Percentiles rank a stretch among this genome's conserved stretches.
Conservation (phyloP, 2,797 vertebrate species). For the Picus viridis region DNA sequence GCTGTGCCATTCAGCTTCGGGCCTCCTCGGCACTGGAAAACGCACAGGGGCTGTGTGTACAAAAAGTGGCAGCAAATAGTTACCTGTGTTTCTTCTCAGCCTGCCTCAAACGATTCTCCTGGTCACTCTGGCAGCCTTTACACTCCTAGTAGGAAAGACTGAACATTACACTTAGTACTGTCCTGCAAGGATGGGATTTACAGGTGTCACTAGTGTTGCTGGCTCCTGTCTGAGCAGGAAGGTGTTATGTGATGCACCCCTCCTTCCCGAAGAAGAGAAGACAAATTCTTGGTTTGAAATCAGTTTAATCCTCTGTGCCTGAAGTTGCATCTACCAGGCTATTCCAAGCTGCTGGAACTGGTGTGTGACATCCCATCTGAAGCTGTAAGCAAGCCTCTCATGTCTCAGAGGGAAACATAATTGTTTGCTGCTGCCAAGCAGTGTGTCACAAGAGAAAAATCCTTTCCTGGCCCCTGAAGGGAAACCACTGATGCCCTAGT, state of each 20-base stretch:
- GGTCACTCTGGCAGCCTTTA: not conserved
- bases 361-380: not conserved
- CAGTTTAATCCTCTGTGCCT: not conserved
- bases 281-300: not conserved
- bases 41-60: not conserved
- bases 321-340: not conserved
- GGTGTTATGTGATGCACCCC: not conserved
- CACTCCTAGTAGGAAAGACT: not conserved
- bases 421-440: constrained; percentile 1
- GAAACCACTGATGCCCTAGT: not conserved
- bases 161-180: not conserved
- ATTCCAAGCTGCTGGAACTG: not conserved
- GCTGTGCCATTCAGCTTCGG: not conserved
- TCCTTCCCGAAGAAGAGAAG: not conserved
- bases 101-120: not conserved
- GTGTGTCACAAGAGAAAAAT: constrained; percentile 27
- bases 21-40: not conserved
- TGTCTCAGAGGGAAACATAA: constrained; percentile 38
- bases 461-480: not conserved
- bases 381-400: not conserved
- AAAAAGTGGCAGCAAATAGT: not conserved
- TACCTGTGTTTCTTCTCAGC: not conserved
- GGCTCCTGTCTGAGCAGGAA: not conserved
- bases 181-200: not conserved
- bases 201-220: not conserved